Conservation (phyloP, 2,113 vertebrate species). For the Muscicapa adusta region DNA sequence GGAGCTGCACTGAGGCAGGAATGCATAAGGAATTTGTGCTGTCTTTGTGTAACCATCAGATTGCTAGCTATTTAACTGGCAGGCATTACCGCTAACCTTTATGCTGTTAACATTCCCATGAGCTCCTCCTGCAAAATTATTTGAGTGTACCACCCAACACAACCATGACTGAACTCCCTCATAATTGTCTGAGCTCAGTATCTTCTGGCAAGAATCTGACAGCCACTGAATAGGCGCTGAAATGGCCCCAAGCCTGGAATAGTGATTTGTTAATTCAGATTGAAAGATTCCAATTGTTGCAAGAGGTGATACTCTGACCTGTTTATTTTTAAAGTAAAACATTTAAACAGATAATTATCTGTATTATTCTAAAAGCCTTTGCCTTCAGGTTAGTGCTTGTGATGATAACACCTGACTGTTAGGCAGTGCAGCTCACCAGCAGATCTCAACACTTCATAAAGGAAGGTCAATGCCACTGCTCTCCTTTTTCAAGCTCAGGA, state of each 20-base stretch:
- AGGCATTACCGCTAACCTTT: not conserved
- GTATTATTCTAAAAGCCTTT: not conserved
- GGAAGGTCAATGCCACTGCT: not conserved
- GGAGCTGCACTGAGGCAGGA: slow-evolving; percentile 16
- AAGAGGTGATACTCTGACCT: not conserved
- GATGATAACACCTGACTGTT: not conserved
- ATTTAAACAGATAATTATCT: not conserved
- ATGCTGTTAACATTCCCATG: not conserved
- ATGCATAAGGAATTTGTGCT: slow-evolving; percentile 38
- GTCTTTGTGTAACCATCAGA: slow-evolving; percentile 48
- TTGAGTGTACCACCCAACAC: not conserved
- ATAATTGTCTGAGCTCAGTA: not conserved
- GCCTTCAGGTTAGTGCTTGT: not conserved
- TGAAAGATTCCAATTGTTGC: not conserved
- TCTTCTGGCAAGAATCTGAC: not conserved
- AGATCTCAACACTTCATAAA: not conserved
- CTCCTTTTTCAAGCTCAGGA: not conserved
- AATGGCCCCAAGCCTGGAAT: not conserved
- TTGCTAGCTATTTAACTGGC: not conserved
- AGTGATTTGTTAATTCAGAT: not conserved
- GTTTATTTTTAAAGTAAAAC: not conserved
- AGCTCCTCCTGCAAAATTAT: not conserved
- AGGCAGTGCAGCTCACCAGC: not conserved
- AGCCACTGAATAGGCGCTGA: not conserved
- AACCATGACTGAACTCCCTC: not conserved